Evolutionary conservation across 2,113 vertebrate genomes (phyloP).

Genomic region (Plecturocebus donacophilus): DNA sequence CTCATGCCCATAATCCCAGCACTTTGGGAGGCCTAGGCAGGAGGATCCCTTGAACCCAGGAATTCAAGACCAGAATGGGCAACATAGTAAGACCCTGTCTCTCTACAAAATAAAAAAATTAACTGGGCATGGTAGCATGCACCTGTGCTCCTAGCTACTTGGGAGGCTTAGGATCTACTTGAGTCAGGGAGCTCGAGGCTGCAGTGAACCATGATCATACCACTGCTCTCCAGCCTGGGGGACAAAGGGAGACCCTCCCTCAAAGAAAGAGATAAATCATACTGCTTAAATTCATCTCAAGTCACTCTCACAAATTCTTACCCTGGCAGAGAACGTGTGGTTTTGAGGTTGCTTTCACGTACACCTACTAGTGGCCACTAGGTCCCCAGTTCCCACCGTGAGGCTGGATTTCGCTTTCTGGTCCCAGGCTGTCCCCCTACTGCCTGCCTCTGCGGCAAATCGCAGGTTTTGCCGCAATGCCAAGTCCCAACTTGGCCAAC

Average conservation of each 20-base stretch:
- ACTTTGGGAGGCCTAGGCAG: too few relatives aligned
- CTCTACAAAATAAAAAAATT: too few relatives aligned
- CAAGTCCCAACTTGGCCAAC: neutral
- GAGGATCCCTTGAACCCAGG: too few relatives aligned
- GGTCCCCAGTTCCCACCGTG: accelerated
- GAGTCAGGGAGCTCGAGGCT: neutral
- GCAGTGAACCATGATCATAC: neutral
- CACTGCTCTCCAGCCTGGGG: neutral
- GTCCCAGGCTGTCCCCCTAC: neutral
- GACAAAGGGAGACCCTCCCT: neutral
- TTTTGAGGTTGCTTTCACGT: neutral
- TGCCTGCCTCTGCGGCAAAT: neutral
- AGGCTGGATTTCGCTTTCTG: neutral
- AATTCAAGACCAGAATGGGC: too few relatives aligned
- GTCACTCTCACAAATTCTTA: neutral
- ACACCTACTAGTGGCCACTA: too few relatives aligned
- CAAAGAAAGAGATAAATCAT: neutral
- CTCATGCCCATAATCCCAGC: too few relatives aligned
- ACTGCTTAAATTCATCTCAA: neutral
- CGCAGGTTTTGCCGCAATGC: accelerated
- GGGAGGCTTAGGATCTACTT: neutral
- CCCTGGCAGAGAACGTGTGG: neutral
- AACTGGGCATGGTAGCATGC: neutral
- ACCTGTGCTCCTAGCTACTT: neutral
- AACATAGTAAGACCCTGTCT: too few relatives aligned